Conservation (phyloP, 2,113 vertebrate species). For the Sander lucioperca region DNA sequence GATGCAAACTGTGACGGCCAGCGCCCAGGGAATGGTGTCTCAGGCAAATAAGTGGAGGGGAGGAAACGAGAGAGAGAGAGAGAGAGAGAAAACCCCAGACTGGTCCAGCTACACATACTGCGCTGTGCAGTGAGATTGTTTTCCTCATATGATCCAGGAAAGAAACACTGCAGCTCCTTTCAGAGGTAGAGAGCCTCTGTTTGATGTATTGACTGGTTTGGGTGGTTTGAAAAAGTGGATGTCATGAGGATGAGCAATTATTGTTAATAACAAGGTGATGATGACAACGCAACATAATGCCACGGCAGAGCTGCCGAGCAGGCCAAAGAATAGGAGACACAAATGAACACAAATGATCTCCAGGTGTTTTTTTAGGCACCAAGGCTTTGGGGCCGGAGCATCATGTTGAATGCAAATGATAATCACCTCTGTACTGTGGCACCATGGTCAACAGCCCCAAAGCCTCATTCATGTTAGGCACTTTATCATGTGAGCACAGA, state of each 20-base stretch:
- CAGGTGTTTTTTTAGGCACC: conserved; percentile 74
- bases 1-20: conserved; percentile 85
- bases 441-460: conserved; percentile 52
- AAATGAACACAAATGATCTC: conserved; percentile 81
- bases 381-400: conserved; percentile 53
- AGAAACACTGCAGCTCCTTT: not conserved
- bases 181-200: not conserved
- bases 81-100: not conserved
- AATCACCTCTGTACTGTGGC: conserved; percentile 69
- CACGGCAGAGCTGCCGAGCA: conserved; percentile 4
- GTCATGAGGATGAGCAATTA: conserved; percentile 13
- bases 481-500: conserved; percentile 48
- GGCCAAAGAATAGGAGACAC: conserved; percentile 68
- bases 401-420: conserved; percentile 79
- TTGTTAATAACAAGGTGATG: conserved; percentile 23
- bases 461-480: conserved; percentile 54
- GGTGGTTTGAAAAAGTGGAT: conserved; percentile 24
- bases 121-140: not conserved
- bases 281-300: conserved; percentile 19
- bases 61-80: conserved; percentile 23
- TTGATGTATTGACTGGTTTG: conserved; percentile 44
- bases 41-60: conserved; percentile 78
- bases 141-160: not conserved
- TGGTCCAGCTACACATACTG: not conserved
- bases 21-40: conserved; percentile 78